A percentile compares a stretch with the other conserved stretches of the same genome.
phyloP scores from a whole-genome alignment of 2,113 vertebrate species.

The Indicator indicator region DNA sequence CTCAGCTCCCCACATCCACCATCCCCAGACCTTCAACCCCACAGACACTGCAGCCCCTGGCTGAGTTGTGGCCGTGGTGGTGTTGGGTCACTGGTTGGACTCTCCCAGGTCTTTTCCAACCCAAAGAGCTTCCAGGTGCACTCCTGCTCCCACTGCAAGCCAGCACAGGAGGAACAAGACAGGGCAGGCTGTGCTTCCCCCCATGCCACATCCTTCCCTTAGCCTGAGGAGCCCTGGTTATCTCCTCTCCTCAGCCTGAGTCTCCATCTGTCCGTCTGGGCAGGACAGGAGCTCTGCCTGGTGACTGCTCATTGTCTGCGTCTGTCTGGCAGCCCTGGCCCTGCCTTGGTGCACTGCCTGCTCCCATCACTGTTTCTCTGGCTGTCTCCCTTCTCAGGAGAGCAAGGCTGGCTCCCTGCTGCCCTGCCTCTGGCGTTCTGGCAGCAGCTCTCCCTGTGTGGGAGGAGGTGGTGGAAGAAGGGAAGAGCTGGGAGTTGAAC shows the following conservation, averaged over 20 bases:
- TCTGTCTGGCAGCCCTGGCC: constrained; percentile 22
- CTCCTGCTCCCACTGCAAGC: neutral
- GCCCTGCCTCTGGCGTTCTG: constrained; percentile 3
- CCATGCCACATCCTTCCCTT: neutral
- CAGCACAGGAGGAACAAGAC: neutral
- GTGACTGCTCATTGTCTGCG: neutral
- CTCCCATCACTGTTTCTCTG: neutral
- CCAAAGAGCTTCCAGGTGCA: neutral
- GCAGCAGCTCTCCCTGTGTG: neutral
- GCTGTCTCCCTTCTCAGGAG: neutral
- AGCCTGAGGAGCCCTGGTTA: neutral
- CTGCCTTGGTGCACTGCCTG: neutral
- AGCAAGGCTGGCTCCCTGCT: neutral
- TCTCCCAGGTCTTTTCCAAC: too few relatives aligned
- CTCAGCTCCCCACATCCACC: neutral
- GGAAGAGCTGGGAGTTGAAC: neutral
- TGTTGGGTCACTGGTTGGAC: too few relatives aligned
- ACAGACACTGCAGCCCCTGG: neutral
- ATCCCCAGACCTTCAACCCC: neutral
- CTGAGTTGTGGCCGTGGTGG: neutral
- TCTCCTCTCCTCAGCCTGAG: neutral
- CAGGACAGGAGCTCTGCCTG: constrained; percentile 11
- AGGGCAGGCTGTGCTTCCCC: neutral
- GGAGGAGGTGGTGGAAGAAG: constrained; percentile 22
- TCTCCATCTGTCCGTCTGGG: constrained; percentile 8